Conservation (phyloP, 2,888 invertebrate genomes). For the Phyllotreta striolata region DNA sequence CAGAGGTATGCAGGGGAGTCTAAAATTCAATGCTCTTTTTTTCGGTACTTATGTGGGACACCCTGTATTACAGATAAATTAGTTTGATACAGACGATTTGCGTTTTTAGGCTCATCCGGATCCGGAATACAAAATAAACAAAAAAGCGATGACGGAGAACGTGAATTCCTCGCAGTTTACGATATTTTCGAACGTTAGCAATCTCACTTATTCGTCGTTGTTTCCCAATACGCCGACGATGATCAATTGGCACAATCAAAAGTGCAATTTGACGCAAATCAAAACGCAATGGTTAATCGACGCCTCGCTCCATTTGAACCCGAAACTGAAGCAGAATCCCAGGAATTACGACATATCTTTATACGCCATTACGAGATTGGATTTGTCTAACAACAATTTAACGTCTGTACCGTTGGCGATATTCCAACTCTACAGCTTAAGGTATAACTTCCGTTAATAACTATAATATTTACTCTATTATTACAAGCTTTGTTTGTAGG, state of each 20-base stretch:
- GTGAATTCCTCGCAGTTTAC: constrained; percentile 66
- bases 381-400: constrained; percentile 90
- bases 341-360: constrained; percentile 74
- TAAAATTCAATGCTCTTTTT: too few relatives aligned
- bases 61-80: too few relatives aligned
- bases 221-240: constrained; percentile 86
- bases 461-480: background rate
- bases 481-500: constrained; percentile 53
- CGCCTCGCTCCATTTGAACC: constrained; percentile 86
- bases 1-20: too few relatives aligned
- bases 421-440: constrained; percentile 78
- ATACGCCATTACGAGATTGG: constrained; percentile 92
- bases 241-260: constrained; percentile 92
- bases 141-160: constrained; percentile 78
- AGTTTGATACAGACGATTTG: too few relatives aligned
- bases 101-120: constrained; percentile 80
- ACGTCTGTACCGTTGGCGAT: constrained; percentile 80
- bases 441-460: constrained; percentile 19
- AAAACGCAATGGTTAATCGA: constrained; percentile 83
- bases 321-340: constrained; percentile 76
- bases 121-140: constrained; percentile 92
- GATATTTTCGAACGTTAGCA: constrained; percentile 64
- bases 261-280: constrained; percentile 74
- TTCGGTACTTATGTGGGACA: too few relatives aligned
- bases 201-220: constrained; percentile 78